Evolutionary conservation across 2,797 vertebrate species (phyloP).

Genomic region (Myioborus melanocephalus): DNA sequence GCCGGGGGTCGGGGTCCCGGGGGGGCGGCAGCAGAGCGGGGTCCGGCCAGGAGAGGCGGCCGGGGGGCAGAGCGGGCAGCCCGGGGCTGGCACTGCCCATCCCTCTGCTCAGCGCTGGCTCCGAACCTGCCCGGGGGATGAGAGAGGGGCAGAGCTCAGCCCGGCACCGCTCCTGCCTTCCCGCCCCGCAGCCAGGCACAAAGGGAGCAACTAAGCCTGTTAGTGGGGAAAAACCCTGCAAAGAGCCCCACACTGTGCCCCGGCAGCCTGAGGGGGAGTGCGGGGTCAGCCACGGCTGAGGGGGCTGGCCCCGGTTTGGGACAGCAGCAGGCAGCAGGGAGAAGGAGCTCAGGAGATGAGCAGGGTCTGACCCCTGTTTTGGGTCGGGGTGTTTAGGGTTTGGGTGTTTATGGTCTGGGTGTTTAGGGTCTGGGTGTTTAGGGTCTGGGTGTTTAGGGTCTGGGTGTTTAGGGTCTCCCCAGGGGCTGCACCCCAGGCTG

Average conservation of each 20-base stretch:
- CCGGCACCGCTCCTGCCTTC: slow-evolving; percentile 14
- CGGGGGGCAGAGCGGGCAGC: slow-evolving; percentile 63
- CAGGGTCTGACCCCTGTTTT: accelerated
- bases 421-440: neutral
- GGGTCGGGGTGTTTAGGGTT: neutral
- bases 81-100: neutral
- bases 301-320: slow-evolving; percentile 76
- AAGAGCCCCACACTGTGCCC: slow-evolving; percentile 68
- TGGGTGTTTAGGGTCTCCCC: neutral
- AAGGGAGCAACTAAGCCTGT: slow-evolving; percentile 75
- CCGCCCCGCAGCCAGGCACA: slow-evolving; percentile 38
- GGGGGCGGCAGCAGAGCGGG: slow-evolving; percentile 40
- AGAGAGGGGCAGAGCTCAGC: neutral
- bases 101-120: neutral
- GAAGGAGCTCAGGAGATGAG: neutral
- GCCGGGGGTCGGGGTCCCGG: slow-evolving; percentile 50
- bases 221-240: slow-evolving; percentile 62
- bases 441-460: neutral
- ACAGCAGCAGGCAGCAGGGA: neutral
- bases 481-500: accelerated
- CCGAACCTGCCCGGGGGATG: neutral
- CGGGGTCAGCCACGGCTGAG: slow-evolving; percentile 37
- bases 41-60: slow-evolving; percentile 75
- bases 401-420: neutral
- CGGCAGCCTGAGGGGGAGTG: neutral